Evolutionary conservation across 2,797 vertebrate genomes (phyloP), one percentile per base, ranked within the genome.

Genomic region (Coregonus suidteri): DNA sequence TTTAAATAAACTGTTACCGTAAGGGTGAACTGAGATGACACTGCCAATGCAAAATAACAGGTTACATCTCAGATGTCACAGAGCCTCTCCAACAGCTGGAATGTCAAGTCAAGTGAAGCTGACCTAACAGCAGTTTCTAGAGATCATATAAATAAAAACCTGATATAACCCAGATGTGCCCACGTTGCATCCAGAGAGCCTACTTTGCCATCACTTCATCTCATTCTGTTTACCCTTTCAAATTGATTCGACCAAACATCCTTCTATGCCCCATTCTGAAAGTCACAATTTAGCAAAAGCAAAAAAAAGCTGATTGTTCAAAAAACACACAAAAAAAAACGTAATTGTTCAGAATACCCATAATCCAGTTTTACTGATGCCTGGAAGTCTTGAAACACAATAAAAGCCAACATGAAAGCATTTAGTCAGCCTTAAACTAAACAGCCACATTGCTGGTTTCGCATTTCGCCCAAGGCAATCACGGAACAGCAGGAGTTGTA

Each of bases 131-230:
- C 80, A 75, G 75, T 66, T 77, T 70, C 67, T 68, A 79, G 74
- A 74, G 81, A 80, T 81, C 81, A 81, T 71, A 54, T 79, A 71
- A 84, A 83, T 77, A 75, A 80, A 81, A 69, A 75, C 68, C 75
- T 84, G 81, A 86, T 81, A 78, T 20, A 71, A 77, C 73, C 80
- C 85, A 84, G 83, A 84, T 84, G 64, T 65, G 64, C 64, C 64
- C 20, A 65, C 64, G 25, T 6, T 65, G 9, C 31, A 37, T 68
- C 66, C 15, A 37, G 11, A 15, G 65, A 67, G 65, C 13, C 65
- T 67, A 15, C 13, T 67, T 67, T 14, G 31, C 13, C 15, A 16
- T 16, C 34, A 18, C 31, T 16, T 31, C 34, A 34, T 67, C 66
- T 34, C 31, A 18, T 67, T 67, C 66, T 16, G 30, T 67, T 35